phyloP scores from a whole-genome alignment of 1,140 invertebrate species.

The Lasioglossum baleicum region DNA sequence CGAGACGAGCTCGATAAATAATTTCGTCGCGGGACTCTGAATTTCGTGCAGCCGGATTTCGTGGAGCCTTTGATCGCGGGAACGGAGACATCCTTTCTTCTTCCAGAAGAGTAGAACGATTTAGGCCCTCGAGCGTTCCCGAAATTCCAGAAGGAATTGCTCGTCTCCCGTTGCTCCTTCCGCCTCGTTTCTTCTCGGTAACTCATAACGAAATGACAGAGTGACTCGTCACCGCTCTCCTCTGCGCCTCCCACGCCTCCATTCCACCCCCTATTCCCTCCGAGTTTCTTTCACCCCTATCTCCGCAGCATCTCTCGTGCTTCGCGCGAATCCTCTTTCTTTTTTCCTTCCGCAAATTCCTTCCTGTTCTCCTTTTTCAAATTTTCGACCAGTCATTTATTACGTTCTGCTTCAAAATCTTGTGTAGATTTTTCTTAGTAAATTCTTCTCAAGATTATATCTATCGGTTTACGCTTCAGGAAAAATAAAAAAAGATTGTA shows the following conservation, averaged over 20 bases:
- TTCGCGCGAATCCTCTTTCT: not conserved
- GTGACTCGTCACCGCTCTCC: slow-evolving; percentile 36
- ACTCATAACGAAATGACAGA: slow-evolving; percentile 50
- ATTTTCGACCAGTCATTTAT: not conserved
- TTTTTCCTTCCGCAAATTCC: not conserved
- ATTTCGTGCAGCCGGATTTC: slow-evolving; percentile 25
- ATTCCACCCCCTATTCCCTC: no score
- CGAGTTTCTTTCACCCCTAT: not conserved
- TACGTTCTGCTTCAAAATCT: no score
- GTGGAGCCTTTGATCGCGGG: slow-evolving; percentile 31
- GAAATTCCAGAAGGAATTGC: slow-evolving; percentile 49
- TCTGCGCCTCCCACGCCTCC: not conserved
- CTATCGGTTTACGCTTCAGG: no score
- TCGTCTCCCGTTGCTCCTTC: slow-evolving; percentile 36
- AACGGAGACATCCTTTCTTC: slow-evolving; percentile 44
- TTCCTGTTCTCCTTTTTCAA: not conserved
- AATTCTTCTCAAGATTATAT: no score
- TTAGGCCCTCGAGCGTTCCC: slow-evolving; percentile 43
- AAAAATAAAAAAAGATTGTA: no score
- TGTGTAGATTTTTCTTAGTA: no score
- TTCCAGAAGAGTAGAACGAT: slow-evolving; percentile 29
- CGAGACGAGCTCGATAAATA: not conserved
- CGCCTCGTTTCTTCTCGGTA: slow-evolving; percentile 45
- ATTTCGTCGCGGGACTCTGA: slow-evolving; percentile 22
- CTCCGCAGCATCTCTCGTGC: not conserved